Evolutionary conservation across 1,140 invertebrate genomes (phyloP).

Genomic region (Drosophila quadrilineata): DNA sequence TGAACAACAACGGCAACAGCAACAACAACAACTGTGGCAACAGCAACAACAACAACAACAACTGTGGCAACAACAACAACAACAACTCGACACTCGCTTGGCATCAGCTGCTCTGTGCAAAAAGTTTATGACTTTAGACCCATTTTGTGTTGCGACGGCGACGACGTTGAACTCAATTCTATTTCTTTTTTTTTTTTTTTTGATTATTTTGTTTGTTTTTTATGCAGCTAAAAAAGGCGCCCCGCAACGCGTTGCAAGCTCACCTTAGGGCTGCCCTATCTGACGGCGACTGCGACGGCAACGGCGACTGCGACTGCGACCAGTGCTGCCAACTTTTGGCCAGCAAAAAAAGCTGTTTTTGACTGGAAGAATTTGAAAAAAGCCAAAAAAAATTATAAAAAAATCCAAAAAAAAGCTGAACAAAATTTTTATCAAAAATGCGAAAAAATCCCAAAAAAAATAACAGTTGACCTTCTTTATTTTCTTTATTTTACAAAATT

Average conservation of each 20-base stretch:
- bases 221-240: constrained; percentile 23
- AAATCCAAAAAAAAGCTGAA: no score
- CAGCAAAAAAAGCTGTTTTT: no score
- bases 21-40: constrained; percentile 24
- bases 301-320: no score
- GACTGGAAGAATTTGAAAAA: no score
- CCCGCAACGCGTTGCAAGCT: constrained; percentile 10
- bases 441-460: no score
- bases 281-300: constrained; percentile 22
- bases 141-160: constrained; percentile 55
- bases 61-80: constrained; percentile 30
- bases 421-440: no score
- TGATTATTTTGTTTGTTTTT: no score
- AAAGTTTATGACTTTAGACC: constrained; percentile 78
- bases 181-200: no score
- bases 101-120: constrained; percentile 73
- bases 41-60: constrained; percentile 41
- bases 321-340: no score
- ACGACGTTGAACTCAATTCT: constrained; percentile 67
- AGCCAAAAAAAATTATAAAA: no score
- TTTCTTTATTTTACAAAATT: no score
- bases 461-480: no score
- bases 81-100: constrained; percentile 50
- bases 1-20: constrained; percentile 46
- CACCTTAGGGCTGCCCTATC: constrained; percentile 50